These are phyloP conservation scores for Odontocerum albicorne DNA, from an alignment of 2,888 invertebrate species.

Conservation along the genomic window DNA sequence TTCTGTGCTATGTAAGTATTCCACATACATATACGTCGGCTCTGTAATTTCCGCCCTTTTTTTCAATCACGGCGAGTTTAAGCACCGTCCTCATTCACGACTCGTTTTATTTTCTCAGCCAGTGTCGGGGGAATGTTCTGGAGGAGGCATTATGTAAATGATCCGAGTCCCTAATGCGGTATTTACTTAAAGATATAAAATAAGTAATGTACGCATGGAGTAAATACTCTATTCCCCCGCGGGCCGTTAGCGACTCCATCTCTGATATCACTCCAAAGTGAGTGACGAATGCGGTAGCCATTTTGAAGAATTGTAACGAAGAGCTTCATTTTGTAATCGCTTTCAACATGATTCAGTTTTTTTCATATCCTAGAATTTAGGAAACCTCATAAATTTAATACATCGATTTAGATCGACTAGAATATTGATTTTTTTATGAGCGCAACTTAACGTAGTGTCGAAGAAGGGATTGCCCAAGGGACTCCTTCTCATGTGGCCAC, in stretches of 20 bases:
- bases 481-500: no score
- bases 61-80: slow-evolving; percentile 21
- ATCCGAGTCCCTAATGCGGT: slow-evolving; percentile 16
- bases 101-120: background rate
- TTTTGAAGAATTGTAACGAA: no score
- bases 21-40: no score
- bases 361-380: no score
- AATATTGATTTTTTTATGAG: no score
- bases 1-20: no score
- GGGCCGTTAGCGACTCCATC: slow-evolving; percentile 2
- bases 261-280: background rate
- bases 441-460: no score
- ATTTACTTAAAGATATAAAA: slow-evolving; percentile 13
- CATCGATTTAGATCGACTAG: no score
- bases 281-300: background rate
- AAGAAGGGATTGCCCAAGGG: no score
- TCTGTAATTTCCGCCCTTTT: slow-evolving; percentile 10
- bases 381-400: no score
- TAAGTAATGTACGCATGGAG: slow-evolving; percentile 2
- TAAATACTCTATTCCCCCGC: slow-evolving; percentile 13
- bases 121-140: slow-evolving; percentile 12
- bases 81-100: background rate
- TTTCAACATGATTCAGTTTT: no score
- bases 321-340: no score
- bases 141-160: slow-evolving; percentile 28